Evolutionary conservation across 2,888 invertebrate species (phyloP), one percentile per base, ranked within the genome.

Genomic region (Drosophila nr. fundita): DNA sequence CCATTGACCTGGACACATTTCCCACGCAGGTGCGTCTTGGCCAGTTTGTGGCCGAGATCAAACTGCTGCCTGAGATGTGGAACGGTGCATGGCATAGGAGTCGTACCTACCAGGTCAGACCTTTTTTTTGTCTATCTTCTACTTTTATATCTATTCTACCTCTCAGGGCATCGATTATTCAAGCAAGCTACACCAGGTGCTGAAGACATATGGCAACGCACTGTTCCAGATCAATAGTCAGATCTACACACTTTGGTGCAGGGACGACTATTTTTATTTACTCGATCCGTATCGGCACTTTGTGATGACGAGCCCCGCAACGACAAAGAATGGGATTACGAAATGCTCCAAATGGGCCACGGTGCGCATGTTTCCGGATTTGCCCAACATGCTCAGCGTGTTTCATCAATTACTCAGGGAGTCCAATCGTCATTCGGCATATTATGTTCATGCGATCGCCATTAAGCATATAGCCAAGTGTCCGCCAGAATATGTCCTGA

Each of bases 241-340:
- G 72, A 82, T 83, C 29, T 93, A 92, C 63, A 90, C 91, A 0
- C 32, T 93, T 6, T 92, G 92, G 92, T 80, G 76, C 59, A 92
- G 91, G 54, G 83, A 89, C 2, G 70, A 77, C 2, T 91, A 90
- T 38, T 91, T 87, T 59, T 93, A 93, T 50, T 50, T 93, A 0
- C 65, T 92, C 27, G 92, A 93, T 83, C 92, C 93, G 4, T 93
- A 91, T 73, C 82, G 88, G 0, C 93, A 92, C 67, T 74, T 79
- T 0, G 78, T 91, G 2, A 50, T 82, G 5, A 55, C 55, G 13
- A 73, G 76, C 18, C 34, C 68, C 4, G 42, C 61, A 13, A n/a
- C 64, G 36, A 48, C 8, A 18, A 59, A 63, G 18, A 58, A 67
- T 8, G 59, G 36, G 7, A n/a, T 6, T 8, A 73, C 55, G 27